Conservation (phyloP, 2,888 invertebrate species). For the Carabus problematicus region DNA sequence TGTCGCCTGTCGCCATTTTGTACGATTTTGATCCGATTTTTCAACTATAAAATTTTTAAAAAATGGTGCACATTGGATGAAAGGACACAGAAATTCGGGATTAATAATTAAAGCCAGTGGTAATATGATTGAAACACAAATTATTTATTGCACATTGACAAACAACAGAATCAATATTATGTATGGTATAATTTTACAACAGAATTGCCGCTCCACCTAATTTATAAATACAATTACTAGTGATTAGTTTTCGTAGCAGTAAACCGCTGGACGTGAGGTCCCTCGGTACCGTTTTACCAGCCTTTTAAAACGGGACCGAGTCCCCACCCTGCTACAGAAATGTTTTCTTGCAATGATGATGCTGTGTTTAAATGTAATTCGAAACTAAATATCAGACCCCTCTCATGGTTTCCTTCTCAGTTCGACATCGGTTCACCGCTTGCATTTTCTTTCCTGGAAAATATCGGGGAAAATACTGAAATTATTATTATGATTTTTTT, state of each 20-base stretch:
- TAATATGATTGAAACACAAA: constrained; percentile 5
- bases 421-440: constrained; percentile 30
- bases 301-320: constrained; percentile 29
- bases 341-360: no score
- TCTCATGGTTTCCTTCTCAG: constrained; percentile 18
- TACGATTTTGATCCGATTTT: neutral
- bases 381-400: constrained; percentile 20
- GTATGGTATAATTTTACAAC: constrained; percentile 10
- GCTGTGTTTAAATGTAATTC: constrained; percentile 18
- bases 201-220: constrained; percentile 5
- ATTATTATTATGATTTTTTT: no score
- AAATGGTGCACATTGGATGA: no score
- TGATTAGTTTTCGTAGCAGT: neutral
- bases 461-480: no score
- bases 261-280: constrained; percentile 11
- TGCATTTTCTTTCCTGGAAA: constrained; percentile 38
- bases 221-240: neutral
- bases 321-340: constrained; percentile 4
- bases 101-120: no score
- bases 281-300: constrained; percentile 27
- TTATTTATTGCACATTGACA: constrained; percentile 7
- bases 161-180: neutral
- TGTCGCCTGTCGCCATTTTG: no score
- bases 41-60: neutral
- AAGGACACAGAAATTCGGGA: no score